Base-by-base conservation (phyloP, 2,888 invertebrate genomes). In the Stenichneumon culpator region DNA sequence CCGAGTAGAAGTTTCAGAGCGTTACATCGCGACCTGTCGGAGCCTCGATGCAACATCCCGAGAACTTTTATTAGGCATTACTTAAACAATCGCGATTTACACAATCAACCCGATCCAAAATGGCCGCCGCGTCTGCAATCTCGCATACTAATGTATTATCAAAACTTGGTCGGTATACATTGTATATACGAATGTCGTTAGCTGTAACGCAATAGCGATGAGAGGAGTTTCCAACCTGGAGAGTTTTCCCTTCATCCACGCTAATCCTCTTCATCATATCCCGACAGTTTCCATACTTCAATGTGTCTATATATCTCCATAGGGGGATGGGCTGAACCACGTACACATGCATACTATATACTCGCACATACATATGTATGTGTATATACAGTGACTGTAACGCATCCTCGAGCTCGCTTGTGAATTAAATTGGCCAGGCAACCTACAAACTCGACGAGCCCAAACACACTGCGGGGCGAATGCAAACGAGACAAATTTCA, bases 401-500 rank as follows among this genome's bases (percentile, higher is more conserved):
- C 52, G 32, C 50, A 70, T n/a, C 52, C 70, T 54, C 28, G 16
- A 52, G 70, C 28, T 11, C 32, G 52, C 63, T 63, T n/a, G 70
- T 70, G 28, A 70, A 70, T 52, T 52, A 70, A 70, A 52, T 52
- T 70, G 52, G 70, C 70, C 25, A 19, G 70, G 28, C 47, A 70
- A 11, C 70, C 52, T 32, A 50, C 32, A 28, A 28, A 52, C 47
- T 52, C 52, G n/a, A 52, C 28, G 52, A 22, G 39, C 16, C 25
- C 25, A 19, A 19, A 73, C 28, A 36, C 63, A 54, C 52, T 50
- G 50, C 9, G 22, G 44, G 6, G 73, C 57, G n/a, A 73, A 73
- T 44, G 73, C 73, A 57, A 73, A 73, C 73, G 19, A 73, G 44
- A 32, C 60, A 60, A 73, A 73, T 57, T 73, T 39, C 73, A 32